A percentile compares a stretch with the other conserved stretches of the same genome.
Conservation (phyloP, 2,888 invertebrate species). For the Eupsilia transversa region DNA sequence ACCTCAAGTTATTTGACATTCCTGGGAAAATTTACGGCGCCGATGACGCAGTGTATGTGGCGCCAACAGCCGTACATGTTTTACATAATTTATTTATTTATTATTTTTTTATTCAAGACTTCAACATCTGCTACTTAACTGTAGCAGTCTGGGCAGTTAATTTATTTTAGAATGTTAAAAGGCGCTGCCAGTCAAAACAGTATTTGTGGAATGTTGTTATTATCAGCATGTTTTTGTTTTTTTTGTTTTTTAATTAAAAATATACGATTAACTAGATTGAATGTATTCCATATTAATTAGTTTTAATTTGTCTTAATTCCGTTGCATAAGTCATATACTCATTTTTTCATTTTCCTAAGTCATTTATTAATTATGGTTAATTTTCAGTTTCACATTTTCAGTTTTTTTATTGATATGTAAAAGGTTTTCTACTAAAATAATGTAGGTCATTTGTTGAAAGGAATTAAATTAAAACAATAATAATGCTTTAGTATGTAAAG, state of each 20-base stretch:
- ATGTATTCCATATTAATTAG: no score
- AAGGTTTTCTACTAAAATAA: neutral
- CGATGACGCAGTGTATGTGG: constrained; percentile 66
- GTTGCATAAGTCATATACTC: neutral
- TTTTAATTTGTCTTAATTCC: neutral
- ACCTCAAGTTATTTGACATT: constrained; percentile 72
- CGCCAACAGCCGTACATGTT: constrained; percentile 60
- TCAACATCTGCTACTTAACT: constrained; percentile 51
- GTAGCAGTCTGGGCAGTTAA: constrained; percentile 35
- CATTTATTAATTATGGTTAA: neutral
- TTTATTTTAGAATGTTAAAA: constrained; percentile 25
- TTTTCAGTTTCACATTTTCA: no score
- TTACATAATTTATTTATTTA: constrained; percentile 62
- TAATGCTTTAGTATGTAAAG: neutral
- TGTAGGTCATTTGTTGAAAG: neutral
- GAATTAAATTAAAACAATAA: neutral
- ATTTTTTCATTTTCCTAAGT: neutral
- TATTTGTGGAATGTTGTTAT: constrained; percentile 40
- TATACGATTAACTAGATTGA: neutral
- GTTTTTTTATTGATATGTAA: neutral
- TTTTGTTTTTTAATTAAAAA: neutral
- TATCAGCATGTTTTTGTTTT: neutral
- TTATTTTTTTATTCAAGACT: constrained; percentile 56
- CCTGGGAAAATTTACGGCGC: constrained; percentile 72
- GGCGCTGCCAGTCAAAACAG: constrained; percentile 30